phyloP scores from a whole-genome alignment of 2,888 invertebrate genomes.

The Elysia crispata region DNA sequence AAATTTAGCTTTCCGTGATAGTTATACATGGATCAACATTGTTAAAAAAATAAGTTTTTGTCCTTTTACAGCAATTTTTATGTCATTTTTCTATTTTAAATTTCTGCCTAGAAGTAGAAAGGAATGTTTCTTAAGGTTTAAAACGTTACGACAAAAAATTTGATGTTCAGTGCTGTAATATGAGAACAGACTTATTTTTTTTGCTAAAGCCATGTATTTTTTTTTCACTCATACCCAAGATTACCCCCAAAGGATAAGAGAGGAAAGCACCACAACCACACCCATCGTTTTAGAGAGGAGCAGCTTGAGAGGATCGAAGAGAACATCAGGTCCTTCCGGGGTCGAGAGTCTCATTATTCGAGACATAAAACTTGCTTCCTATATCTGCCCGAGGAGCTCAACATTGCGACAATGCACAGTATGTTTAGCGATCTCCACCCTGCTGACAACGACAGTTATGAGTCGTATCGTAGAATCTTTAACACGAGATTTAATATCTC shows the following conservation, averaged over 20 bases:
- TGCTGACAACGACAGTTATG: not conserved
- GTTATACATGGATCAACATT: no score
- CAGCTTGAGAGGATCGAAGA: not conserved
- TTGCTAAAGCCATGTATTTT: no score
- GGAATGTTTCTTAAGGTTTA: no score
- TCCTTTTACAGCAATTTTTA: no score
- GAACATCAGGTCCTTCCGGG: not conserved
- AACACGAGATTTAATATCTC: not conserved
- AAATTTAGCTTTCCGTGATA: no score
- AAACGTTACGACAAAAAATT: no score
- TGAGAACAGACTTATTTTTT: no score
- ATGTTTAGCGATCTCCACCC: not conserved
- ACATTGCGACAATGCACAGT: not conserved
- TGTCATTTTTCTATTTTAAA: no score
- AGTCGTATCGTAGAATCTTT: not conserved
- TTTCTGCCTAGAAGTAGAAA: no score
- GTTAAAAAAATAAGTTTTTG: no score
- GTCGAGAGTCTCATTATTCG: not conserved
- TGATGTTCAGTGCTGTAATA: no score
- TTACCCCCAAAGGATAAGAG: conserved; percentile 6
- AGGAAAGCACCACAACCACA: conserved; percentile 1
- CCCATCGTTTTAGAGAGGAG: not conserved
- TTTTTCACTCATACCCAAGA: not conserved
- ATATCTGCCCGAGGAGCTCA: not conserved
- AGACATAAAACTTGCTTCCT: not conserved